Base-by-base conservation (phyloP, 2,888 invertebrate genomes). In the Agrotis segetum region DNA sequence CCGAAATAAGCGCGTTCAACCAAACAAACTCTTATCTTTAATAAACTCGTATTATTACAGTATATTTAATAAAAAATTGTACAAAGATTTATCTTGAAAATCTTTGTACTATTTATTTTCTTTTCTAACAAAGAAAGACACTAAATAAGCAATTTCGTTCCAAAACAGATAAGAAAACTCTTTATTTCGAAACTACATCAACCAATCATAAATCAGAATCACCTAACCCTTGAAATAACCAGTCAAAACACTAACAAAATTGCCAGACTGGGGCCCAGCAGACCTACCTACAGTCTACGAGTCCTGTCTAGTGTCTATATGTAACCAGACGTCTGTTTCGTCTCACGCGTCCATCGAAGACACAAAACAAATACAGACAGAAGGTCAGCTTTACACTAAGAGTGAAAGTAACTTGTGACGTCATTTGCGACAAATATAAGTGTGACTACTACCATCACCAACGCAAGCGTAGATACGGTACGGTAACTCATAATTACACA, bases 261-360 rank as follows among this genome's bases (percentile, higher is more conserved):
- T 72, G 62, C 72, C 76, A 74, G 81, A 81, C 83, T 24, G 19
- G 49, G 55, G 29, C 29, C 53, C 29, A n/a, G 4, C 16, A 59
- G 19, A 71, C 65, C 56, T 63, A 82, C 61, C 71, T 71, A 73
- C 50, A 66, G 16, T 49, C 17, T 44, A 24, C 16, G 46, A 63
- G 52, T 77, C 72, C 59, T 59, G 50, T 50, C 49, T 75, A 66
- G 60, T 53, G 17, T 46, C 46, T 75, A 66, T 63, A 63, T 34
- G 55, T 70, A 50, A 52, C 58, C 58, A 63, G 55, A 52, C 47
- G 59, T 64, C 80, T 55, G 50, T 67, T 44, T 77, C 71, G 63
- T 68, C 78, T 67, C 75, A 81, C 84, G 79, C 77, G 76, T 83
- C 81, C 88, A 90, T 84, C 71, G 69, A 58, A 65, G 83, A 88